Evolutionary conservation across 2,888 invertebrate species (phyloP), one percentile per base, ranked within the genome.

Genomic region (Papilio protenor): DNA sequence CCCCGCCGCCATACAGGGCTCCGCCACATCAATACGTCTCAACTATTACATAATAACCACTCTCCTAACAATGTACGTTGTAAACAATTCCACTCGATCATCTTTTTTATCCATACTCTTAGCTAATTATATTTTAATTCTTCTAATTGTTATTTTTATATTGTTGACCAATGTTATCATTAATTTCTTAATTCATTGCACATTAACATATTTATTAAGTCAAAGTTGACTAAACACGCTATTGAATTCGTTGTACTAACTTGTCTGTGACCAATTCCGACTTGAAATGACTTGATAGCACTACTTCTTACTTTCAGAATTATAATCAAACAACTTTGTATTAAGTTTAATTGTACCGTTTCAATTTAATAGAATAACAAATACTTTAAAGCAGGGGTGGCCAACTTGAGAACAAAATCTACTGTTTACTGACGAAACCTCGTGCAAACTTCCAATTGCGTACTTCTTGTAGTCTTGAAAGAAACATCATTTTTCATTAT

Each of bases 1-100:
- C 81, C 96, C 96, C 79, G 96, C 96, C 49, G 96, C 96, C 69
- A 96, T 96, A 96, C 96, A 96, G 86, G 95, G 95, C 77, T 94
- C 94, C 0, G 91, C 94, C 0, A 87, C 90, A 2, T 90, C 92
- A 0, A 91, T 90, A 2, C 88, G 87, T 59, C 86, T 92, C 49
- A 90, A 90, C 82, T 87, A 88, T n/a, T 88, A 87, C 70, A 84
- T 94, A 64, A 83, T 93, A 18, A 85, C 87, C 14, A 84, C 90
- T n/a, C 83, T 92, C 66, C 88, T 88, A 73, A 82, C 92, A 55
- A 82, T 90, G 78, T 87, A 90, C 77, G 89, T 90, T 18, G 80
- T 90, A 75, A 85, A 85, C 78, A 64, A 16, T 49, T 16, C 57
- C 11, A n/a, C 86, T 85, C 76, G 87, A 87, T 3, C 84, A 18